phyloP scores from a whole-genome alignment of 2,888 invertebrate species.

The Onthophagus sagittarius region DNA sequence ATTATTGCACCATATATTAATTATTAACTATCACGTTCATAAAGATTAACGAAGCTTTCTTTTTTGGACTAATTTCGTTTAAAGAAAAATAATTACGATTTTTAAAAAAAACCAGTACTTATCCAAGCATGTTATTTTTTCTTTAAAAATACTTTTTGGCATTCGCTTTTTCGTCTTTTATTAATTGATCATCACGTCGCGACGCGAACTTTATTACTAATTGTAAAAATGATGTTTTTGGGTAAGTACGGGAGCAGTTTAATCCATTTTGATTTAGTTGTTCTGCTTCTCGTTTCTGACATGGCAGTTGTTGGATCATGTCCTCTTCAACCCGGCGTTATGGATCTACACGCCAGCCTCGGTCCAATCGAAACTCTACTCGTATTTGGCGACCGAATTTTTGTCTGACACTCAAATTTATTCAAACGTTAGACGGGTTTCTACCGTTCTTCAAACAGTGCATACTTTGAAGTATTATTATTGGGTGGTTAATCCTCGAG shows the following conservation, averaged over 20 bases:
- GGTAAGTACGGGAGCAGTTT: slow-evolving; percentile 56
- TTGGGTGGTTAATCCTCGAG: slow-evolving; percentile 95
- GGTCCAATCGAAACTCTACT: slow-evolving; percentile 92
- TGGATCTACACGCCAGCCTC: slow-evolving; percentile 98
- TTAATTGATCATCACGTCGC: slow-evolving; percentile 16
- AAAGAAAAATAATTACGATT: not conserved
- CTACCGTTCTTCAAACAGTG: slow-evolving; percentile 95
- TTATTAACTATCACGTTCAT: too few relatives aligned
- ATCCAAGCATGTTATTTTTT: slow-evolving; percentile 44
- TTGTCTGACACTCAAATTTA: slow-evolving; percentile 96
- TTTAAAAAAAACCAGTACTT: slow-evolving; percentile 41
- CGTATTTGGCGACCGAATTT: slow-evolving; percentile 98
- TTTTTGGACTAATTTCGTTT: too few relatives aligned
- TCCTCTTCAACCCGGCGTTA: slow-evolving; percentile 97
- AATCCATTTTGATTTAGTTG: slow-evolving; percentile 70
- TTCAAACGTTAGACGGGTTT: slow-evolving; percentile 92
- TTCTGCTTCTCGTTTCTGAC: slow-evolving; percentile 87
- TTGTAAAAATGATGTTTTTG: slow-evolving; percentile 33
- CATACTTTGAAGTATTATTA: slow-evolving; percentile 99
- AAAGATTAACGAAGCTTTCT: too few relatives aligned
- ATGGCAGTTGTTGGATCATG: slow-evolving; percentile 97
- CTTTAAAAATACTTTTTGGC: not conserved
- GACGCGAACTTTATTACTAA: slow-evolving; percentile 15
- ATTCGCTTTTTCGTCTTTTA: slow-evolving; percentile 20
- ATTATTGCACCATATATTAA: too few relatives aligned